phyloP scores from a whole-genome alignment of 2,113 vertebrate genomes.

The Sigmodon hispidus region DNA sequence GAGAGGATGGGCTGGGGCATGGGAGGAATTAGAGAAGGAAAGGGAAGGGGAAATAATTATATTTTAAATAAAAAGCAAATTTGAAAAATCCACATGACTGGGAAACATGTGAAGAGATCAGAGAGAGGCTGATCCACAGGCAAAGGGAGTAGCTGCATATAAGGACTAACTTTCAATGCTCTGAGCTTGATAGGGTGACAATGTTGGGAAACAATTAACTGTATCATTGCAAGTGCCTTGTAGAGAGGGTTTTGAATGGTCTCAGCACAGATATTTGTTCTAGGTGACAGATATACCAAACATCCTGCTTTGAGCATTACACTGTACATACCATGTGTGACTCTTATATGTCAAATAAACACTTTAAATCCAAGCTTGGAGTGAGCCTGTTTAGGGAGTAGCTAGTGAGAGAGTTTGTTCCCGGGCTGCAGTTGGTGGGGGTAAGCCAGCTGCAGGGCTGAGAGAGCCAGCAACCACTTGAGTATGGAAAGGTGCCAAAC shows the following conservation, averaged over 20 bases:
- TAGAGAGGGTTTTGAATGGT: not conserved
- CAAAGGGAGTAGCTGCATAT: fast-evolving
- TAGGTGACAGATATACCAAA: no score
- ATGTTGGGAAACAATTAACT: not conserved
- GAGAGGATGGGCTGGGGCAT: not conserved
- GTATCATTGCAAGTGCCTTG: not conserved
- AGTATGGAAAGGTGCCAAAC: not conserved
- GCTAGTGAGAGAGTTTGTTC: not conserved
- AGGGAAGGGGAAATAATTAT: not conserved
- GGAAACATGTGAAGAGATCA: not conserved
- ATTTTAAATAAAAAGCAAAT: not conserved
- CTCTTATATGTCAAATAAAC: not conserved
- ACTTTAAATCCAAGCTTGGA: not conserved
- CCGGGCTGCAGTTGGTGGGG: not conserved
- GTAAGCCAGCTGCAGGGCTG: not conserved
- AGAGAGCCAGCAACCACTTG: slow-evolving; percentile 5
- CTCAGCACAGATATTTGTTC: not conserved
- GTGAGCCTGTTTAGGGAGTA: not conserved
- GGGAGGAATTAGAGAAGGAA: not conserved
- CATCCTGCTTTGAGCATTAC: not conserved
- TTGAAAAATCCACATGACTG: not conserved
- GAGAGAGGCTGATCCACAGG: not conserved
- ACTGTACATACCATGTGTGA: no score
- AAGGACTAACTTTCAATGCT: not conserved
- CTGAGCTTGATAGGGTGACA: not conserved